Evolutionary conservation across 2,113 vertebrate genomes (phyloP).

Genomic region (Benitochromis conjunctus): DNA sequence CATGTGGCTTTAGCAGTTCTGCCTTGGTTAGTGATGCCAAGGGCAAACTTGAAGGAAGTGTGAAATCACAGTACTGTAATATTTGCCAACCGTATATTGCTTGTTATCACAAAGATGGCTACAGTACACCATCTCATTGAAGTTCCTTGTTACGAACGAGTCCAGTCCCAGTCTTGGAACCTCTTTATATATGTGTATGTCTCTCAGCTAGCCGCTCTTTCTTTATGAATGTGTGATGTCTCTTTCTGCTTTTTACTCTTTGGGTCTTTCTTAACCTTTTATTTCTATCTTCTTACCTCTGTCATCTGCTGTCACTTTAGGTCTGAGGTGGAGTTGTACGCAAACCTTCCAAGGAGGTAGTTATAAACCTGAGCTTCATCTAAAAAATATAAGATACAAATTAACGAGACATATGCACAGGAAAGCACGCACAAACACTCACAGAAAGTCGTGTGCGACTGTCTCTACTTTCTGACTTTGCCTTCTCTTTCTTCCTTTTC

Average conservation of each 20-base stretch:
- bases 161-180: constrained; percentile 25
- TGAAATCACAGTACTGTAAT: constrained; percentile 39
- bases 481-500: constrained; percentile 28
- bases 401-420: constrained; percentile 1
- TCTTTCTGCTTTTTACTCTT: constrained; percentile 35
- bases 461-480: constrained; percentile 18
- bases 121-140: constrained; percentile 14
- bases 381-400: constrained; percentile 27
- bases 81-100: constrained; percentile 10
- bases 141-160: background rate
- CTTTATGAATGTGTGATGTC: constrained; percentile 41
- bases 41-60: constrained; percentile 20
- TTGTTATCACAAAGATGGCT: constrained; percentile 3
- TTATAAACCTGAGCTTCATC: constrained; percentile 37
- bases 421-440: background rate
- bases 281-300: constrained; percentile 42
- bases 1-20: constrained; percentile 24
- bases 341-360: constrained; percentile 77
- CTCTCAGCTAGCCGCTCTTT: constrained; percentile 17
- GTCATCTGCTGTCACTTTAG: constrained; percentile 65
- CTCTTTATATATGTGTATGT: constrained; percentile 25
- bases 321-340: constrained; percentile 78
- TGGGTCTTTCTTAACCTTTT: constrained; percentile 37
- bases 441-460: background rate
- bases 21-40: constrained; percentile 15